Conservation (phyloP, 92 coral and sea anemone genomes). For the Galaxea fascicularis region DNA sequence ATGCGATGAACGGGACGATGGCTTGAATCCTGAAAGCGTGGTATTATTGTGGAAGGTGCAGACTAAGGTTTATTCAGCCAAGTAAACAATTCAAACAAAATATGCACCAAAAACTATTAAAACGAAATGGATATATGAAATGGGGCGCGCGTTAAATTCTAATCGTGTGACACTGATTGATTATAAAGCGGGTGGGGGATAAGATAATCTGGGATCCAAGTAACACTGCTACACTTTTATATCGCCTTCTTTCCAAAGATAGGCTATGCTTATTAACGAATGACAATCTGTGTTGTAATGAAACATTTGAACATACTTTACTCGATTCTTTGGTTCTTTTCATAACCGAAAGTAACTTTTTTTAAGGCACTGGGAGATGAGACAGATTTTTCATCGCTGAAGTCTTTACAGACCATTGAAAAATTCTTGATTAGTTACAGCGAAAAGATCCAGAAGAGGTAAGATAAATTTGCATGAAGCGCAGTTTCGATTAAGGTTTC, state of each 20-base stretch:
- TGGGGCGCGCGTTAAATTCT: too few species aligned
- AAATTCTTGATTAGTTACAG: conserved; percentile 69
- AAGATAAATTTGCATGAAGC: neutral
- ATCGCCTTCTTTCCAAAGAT: too few species aligned
- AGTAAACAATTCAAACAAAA: neutral
- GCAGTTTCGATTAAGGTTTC: neutral
- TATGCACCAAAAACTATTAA: too few species aligned
- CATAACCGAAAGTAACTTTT: neutral
- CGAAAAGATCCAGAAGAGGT: conserved; percentile 51
- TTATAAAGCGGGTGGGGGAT: too few species aligned
- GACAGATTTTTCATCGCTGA: conserved; percentile 65
- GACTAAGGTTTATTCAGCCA: neutral
- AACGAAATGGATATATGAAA: too few species aligned
- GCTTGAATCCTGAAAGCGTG: conserved; percentile 39
- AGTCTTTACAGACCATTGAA: conserved; percentile 67
- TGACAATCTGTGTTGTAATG: too few species aligned
- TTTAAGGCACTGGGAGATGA: conserved; percentile 77
- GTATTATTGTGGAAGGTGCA: conserved; percentile 75
- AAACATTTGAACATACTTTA: neutral
- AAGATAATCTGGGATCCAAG: too few species aligned
- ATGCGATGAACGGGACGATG: conserved; percentile 21
- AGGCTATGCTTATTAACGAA: too few species aligned
- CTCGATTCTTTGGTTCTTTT: neutral
- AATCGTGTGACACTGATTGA: too few species aligned
- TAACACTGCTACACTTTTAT: too few species aligned